Conservation (phyloP, 1,140 invertebrate genomes). For the Calephelis nemesis region DNA sequence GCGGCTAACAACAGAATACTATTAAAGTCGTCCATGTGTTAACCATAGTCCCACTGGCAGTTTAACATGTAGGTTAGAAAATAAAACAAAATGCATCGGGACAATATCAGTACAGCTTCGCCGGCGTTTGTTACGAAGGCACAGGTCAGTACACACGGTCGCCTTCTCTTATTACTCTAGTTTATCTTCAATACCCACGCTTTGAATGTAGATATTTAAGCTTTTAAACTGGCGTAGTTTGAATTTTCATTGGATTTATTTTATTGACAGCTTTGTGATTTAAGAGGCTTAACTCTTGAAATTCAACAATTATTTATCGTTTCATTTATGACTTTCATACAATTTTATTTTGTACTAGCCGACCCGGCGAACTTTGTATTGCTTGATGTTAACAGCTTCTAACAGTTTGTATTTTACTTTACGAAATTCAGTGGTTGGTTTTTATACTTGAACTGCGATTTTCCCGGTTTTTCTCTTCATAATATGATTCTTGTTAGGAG, state of each 20-base stretch:
- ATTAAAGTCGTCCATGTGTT: slow-evolving; percentile 66
- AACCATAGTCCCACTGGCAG: slow-evolving; percentile 51
- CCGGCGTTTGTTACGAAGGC: slow-evolving; percentile 24
- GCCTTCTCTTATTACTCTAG: slow-evolving; percentile 17
- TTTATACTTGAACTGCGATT: too few species aligned
- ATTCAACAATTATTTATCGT: too few species aligned
- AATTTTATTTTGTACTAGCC: too few species aligned
- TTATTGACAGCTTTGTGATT: not conserved
- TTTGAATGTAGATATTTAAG: slow-evolving; percentile 2
- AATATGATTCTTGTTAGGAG: too few species aligned
- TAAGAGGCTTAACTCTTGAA: too few species aligned
- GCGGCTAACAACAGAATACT: slow-evolving; percentile 46
- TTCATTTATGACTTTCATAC: too few species aligned
- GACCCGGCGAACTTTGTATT: too few species aligned
- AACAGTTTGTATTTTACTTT: too few species aligned
- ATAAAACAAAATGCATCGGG: slow-evolving; percentile 34
- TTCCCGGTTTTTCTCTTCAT: too few species aligned
- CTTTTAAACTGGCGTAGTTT: not conserved
- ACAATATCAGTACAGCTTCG: slow-evolving; percentile 17
- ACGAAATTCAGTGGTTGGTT: too few species aligned
- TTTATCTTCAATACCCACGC: slow-evolving; percentile 10
- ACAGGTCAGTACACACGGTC: slow-evolving; percentile 32
- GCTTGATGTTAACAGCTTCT: too few species aligned
- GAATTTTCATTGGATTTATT: not conserved
- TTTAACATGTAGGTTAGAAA: slow-evolving; percentile 37